These are phyloP conservation scores for Pomatorhinus ruficollis DNA, from an alignment of 2,113 vertebrate species.

Conservation along the genomic window DNA sequence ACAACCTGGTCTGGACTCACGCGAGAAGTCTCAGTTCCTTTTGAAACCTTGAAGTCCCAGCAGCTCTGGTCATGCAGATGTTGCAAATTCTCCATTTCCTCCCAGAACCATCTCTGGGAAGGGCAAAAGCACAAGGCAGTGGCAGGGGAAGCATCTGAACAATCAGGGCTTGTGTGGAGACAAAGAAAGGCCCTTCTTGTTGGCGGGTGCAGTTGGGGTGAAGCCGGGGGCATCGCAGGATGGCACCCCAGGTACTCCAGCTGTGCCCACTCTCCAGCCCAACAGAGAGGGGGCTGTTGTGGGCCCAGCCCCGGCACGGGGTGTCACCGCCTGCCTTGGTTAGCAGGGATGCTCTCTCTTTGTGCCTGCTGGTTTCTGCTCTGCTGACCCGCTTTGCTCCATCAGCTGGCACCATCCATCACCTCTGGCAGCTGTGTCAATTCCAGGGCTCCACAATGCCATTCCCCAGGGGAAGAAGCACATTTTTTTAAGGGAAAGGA, in stretches of 20 bases:
- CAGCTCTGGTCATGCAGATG: not conserved
- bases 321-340: constrained; percentile 66
- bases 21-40: fast-evolving
- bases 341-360: constrained; percentile 4
- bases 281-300: constrained; percentile 53
- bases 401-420: constrained; percentile 25
- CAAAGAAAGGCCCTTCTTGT: constrained; percentile 72
- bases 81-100: not conserved
- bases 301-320: constrained; percentile 60
- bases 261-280: constrained; percentile 59
- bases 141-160: not conserved
- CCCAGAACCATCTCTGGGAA: not conserved
- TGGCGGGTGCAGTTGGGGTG: constrained; percentile 1
- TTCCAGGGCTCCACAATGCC: not conserved
- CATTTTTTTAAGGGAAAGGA: not conserved
- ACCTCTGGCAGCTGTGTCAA: constrained; percentile 40
- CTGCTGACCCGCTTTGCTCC: constrained; percentile 48
- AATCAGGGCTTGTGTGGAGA: constrained; percentile 66
- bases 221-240: constrained; percentile 16
- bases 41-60: not conserved
- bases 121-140: constrained; percentile 11
- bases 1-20: not conserved
- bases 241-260: constrained; percentile 79
- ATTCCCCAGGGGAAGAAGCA: not conserved
- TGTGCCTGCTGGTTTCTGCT: constrained; percentile 54